A percentile compares a stretch with the other conserved stretches of the same genome.
Conservation (phyloP, 2,113 vertebrate genomes). For the Cyphotilapia sp. region DNA sequence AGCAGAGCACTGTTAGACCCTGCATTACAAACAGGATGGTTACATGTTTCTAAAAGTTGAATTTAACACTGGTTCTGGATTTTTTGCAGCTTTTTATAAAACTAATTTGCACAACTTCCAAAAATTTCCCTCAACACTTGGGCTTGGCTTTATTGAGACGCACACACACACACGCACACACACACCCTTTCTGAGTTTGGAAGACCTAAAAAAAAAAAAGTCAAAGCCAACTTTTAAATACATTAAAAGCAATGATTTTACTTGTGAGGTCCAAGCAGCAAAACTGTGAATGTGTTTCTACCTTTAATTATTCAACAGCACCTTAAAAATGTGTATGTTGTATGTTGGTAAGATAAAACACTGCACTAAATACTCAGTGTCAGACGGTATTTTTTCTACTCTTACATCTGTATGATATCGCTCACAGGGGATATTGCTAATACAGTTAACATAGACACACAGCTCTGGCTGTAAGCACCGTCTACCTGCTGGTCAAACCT, state of each 20-base stretch:
- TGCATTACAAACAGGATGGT: neutral
- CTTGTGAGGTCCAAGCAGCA: neutral
- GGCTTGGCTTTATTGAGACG: accelerated
- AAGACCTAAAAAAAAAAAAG: neutral
- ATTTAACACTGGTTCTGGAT: neutral
- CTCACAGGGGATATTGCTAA: neutral
- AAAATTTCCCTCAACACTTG: neutral
- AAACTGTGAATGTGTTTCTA: neutral
- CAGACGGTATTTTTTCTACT: neutral
- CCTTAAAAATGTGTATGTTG: neutral
- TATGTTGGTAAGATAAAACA: neutral
- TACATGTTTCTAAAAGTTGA: neutral
- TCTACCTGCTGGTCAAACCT: neutral
- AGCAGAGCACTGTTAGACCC: neutral
- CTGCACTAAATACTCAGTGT: neutral
- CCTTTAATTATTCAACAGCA: neutral
- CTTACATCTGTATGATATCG: neutral
- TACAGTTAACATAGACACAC: neutral
- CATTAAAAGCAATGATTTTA: neutral
- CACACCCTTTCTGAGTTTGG: neutral
- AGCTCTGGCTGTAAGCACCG: neutral
- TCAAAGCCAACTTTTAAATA: neutral
- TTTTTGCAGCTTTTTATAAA: neutral
- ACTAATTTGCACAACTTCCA: neutral
- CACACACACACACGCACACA: accelerated